These are phyloP conservation scores for Gymnocephalus cernua DNA, from an alignment of 2,113 vertebrate genomes.

Conservation along the genomic window DNA sequence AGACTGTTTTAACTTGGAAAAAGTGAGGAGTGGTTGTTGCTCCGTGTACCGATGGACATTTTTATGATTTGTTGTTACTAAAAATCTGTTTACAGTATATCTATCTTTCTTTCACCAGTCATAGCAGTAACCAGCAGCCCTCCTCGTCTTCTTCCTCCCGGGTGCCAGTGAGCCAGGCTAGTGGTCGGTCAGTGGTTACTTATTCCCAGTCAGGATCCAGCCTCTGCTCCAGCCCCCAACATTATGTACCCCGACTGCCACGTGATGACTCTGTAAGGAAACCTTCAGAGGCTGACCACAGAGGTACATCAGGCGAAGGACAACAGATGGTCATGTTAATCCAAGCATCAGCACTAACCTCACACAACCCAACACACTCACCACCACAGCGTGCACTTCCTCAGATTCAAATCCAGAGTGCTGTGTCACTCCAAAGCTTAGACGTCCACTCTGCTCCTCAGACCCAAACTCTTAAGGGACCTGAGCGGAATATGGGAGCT, in stretches of 20 bases:
- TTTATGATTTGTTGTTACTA: neutral
- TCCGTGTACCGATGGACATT: neutral
- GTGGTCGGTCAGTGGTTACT: conserved; percentile 52
- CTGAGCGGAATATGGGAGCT: conserved; percentile 8
- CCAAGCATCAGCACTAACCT: conserved; percentile 47
- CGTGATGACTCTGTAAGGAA: conserved; percentile 28
- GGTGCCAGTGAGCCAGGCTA: conserved; percentile 52
- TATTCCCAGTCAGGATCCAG: conserved; percentile 59
- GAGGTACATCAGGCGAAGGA: conserved; percentile 24
- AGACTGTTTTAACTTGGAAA: neutral
- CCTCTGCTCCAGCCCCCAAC: conserved; percentile 39
- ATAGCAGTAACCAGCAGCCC: conserved; percentile 73
- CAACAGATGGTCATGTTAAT: conserved; percentile 59
- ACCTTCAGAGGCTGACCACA: conserved; percentile 26
- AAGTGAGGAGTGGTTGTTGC: neutral
- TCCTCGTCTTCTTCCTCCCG: conserved; percentile 73
- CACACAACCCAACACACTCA: conserved; percentile 17
- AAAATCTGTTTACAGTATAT: conserved; percentile 2
- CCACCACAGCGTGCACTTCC: conserved; percentile 27
- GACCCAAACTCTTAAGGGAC: neutral
- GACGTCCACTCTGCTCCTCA: conserved; percentile 20
- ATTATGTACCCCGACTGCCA: conserved; percentile 1
- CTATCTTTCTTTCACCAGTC: conserved; percentile 28
- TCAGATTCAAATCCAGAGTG: conserved; percentile 63
- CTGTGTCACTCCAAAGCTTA: conserved; percentile 52